Percentiles rank a stretch among this genome's conserved stretches.
These are phyloP conservation scores for Chironomus riparius DNA, from an alignment of 2,888 invertebrate genomes.

Conservation along the genomic window DNA sequence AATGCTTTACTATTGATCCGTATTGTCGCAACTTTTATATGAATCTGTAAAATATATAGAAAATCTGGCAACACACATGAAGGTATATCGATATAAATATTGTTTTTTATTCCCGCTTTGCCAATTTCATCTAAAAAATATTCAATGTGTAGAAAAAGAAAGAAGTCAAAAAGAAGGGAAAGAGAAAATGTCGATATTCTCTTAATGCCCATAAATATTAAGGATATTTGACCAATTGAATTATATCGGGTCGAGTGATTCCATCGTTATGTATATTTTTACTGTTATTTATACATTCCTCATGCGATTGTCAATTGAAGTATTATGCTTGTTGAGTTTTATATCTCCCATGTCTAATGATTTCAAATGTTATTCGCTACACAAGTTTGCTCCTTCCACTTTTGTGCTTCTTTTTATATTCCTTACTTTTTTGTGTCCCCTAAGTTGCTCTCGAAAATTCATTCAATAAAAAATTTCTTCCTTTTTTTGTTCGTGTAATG, in stretches of 20 bases:
- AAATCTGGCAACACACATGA: background rate
- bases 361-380: background rate
- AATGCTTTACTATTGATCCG: background rate
- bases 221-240: slow-evolving; percentile 27
- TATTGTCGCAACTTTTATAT: background rate
- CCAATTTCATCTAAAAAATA: slow-evolving; percentile 8
- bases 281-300: background rate
- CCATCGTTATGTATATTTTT: slow-evolving; percentile 17
- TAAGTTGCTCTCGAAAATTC: too few species aligned
- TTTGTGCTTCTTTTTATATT: background rate
- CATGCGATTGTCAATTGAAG: slow-evolving; percentile 6
- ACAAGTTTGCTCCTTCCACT: background rate
- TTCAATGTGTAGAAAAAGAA: background rate
- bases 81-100: slow-evolving; percentile 25
- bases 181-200: background rate
- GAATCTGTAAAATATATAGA: background rate
- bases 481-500: too few species aligned
- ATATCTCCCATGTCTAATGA: slow-evolving; percentile 19
- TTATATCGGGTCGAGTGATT: slow-evolving; percentile 26
- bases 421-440: background rate
- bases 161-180: background rate
- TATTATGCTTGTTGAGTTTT: slow-evolving; percentile 22
- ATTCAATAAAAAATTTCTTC: too few species aligned
- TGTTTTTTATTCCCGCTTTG: slow-evolving; percentile 19
- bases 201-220: slow-evolving; percentile 11